A percentile compares a stretch with the other conserved stretches of the same genome.
Evolutionary conservation across 2,888 invertebrate genomes (phyloP).

Genomic region (Podabrus alpinus): DNA sequence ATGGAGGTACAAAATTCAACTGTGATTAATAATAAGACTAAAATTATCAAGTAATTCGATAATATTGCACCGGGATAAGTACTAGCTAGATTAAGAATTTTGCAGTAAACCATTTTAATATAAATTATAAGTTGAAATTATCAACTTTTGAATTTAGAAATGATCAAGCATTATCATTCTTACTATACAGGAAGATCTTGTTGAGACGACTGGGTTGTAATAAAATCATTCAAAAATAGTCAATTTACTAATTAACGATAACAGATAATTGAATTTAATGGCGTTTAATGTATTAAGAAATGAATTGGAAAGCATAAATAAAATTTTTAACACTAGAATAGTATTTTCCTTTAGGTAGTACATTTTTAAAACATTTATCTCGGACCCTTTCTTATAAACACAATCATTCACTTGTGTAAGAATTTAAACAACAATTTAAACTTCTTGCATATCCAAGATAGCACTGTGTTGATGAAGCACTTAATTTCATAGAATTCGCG

Average conservation of each 20-base stretch:
- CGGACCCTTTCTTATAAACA: constrained; percentile 30
- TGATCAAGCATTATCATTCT: background rate
- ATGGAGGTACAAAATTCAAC: no score
- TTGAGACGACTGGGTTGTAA: background rate
- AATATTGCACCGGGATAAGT: background rate
- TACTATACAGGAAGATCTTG: background rate
- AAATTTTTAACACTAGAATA: constrained; percentile 3
- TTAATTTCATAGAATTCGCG: constrained; percentile 21
- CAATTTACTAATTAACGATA: constrained; percentile 11
- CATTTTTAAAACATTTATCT: constrained; percentile 24
- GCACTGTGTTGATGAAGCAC: constrained; percentile 33
- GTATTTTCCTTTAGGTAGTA: constrained; percentile 13
- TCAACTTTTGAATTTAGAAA: background rate
- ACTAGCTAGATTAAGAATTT: background rate
- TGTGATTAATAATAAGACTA: no score
- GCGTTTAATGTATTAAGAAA: constrained; percentile 2
- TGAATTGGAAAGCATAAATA: background rate
- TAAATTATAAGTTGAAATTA: background rate
- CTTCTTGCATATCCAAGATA: constrained; percentile 36
- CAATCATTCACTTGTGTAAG: constrained; percentile 50
- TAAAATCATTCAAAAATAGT: background rate
- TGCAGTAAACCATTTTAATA: background rate
- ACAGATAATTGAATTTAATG: constrained; percentile 15
- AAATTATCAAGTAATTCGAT: background rate
- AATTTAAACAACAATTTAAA: constrained; percentile 45